Percentiles rank a stretch among this genome's conserved stretches.
phyloP scores from a whole-genome alignment of 2,797 vertebrate species.

The Anabas testudineus region DNA sequence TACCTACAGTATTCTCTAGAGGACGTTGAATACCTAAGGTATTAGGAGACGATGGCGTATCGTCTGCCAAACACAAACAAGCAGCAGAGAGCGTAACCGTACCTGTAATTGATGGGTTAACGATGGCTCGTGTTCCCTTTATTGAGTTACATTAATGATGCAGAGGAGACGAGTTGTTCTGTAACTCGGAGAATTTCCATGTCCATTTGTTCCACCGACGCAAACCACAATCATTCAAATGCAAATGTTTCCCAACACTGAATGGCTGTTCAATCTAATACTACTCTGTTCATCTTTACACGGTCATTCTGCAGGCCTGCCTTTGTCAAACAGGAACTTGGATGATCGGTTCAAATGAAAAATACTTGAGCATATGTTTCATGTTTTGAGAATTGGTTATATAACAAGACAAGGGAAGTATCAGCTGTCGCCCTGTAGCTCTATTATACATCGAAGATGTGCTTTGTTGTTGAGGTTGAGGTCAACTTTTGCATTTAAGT shows the following conservation, averaged over 20 bases:
- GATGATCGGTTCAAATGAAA: constrained; percentile 33
- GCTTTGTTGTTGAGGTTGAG: constrained; percentile 39
- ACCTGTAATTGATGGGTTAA: constrained; percentile 69
- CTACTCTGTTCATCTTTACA: constrained; percentile 31
- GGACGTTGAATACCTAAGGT: constrained; percentile 32
- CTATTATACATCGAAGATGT: constrained; percentile 11
- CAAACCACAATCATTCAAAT: constrained; percentile 58
- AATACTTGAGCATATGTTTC: constrained; percentile 21
- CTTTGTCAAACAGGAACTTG: constrained; percentile 21
- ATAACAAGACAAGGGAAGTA: constrained; percentile 13
- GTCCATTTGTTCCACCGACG: constrained; percentile 40
- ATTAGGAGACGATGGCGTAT: constrained; percentile 30
- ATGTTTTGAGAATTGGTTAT: constrained; percentile 13
- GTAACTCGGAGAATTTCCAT: constrained; percentile 34
- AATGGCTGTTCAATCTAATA: constrained; percentile 9
- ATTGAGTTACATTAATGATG: constrained; percentile 63
- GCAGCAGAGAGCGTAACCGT: constrained; percentile 46
- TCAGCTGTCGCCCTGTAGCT: constrained; percentile 9
- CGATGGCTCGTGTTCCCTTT: constrained; percentile 71
- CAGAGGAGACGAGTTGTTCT: constrained; percentile 30
- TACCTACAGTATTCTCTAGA: constrained; percentile 40
- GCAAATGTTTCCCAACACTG: constrained; percentile 37
- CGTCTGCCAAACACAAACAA: constrained; percentile 55
- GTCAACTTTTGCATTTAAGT: constrained; percentile 19
- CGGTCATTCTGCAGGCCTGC: constrained; percentile 7